Conservation (phyloP, 2,888 invertebrate species). For the Pachymerium ferrugineum region DNA sequence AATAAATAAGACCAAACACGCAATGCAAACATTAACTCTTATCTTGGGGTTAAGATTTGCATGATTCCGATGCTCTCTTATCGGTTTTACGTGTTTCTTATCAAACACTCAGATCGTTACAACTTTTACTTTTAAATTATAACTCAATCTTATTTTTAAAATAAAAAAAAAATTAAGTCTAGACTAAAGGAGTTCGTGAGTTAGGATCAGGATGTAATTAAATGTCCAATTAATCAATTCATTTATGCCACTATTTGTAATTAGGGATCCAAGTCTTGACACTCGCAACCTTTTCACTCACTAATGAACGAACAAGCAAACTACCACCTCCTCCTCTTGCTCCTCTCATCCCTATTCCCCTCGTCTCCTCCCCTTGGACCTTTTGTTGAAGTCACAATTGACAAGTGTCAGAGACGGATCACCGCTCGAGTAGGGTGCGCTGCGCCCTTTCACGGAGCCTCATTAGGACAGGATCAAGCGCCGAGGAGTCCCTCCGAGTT, state of each 20-base stretch:
- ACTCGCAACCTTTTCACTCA: conserved; percentile 25
- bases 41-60: no score
- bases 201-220: background rate
- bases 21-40: no score
- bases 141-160: no score
- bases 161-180: no score
- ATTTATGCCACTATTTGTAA: background rate
- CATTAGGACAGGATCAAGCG: conserved; percentile 32
- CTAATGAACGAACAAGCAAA: background rate
- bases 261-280: background rate
- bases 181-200: background rate
- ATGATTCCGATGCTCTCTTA: no score
- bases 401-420: conserved; percentile 33
- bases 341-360: conserved; percentile 7
- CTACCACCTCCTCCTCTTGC: background rate
- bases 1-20: no score
- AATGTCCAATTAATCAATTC: conserved; percentile 10
- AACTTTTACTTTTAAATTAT: no score
- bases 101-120: no score
- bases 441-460: conserved; percentile 26
- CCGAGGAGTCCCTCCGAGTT: conserved; percentile 17
- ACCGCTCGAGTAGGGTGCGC: conserved; percentile 5
- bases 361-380: conserved; percentile 30
- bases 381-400: conserved; percentile 32
- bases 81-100: no score